Conservation (phyloP, 2,888 invertebrate genomes). For the Drosophila monieri region DNA sequence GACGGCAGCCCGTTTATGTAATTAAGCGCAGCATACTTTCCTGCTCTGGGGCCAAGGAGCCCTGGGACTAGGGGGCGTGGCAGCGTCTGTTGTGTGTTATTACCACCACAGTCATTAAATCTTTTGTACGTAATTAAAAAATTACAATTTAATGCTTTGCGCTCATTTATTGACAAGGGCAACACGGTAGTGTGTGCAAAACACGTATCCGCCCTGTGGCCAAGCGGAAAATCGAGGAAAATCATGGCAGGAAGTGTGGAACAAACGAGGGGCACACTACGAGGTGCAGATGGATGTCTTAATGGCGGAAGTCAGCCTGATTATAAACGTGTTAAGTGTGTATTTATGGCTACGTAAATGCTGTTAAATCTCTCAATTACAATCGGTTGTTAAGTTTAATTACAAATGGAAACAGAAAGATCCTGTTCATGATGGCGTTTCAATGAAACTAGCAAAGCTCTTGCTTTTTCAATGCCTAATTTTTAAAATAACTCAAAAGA, state of each 20-base stretch:
- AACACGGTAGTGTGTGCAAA: constrained; percentile 7
- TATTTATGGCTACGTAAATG: constrained; percentile 33
- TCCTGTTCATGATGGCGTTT: too few species aligned
- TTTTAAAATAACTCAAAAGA: background rate
- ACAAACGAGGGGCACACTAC: constrained; percentile 8
- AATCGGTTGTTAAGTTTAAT: constrained; percentile 5
- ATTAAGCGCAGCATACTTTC: constrained; percentile 70
- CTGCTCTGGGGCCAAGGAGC: constrained; percentile 23
- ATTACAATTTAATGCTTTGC: constrained; percentile 75
- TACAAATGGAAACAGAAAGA: background rate
- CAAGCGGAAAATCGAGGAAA: constrained; percentile 32
- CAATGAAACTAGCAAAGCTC: background rate
- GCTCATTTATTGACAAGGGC: constrained; percentile 65
- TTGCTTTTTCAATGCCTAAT: background rate
- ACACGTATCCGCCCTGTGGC: constrained; percentile 25
- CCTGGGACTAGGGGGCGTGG: constrained; percentile 15
- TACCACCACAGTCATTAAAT: constrained; percentile 74
- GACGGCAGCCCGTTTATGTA: constrained; percentile 58
- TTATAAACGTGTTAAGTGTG: constrained; percentile 20
- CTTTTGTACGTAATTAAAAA: constrained; percentile 77
- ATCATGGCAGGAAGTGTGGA: constrained; percentile 26
- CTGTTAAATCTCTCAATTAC: constrained; percentile 8
- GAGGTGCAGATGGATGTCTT: constrained; percentile 1
- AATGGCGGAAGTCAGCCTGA: constrained; percentile 11
- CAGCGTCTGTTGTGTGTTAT: constrained; percentile 67